These are phyloP conservation scores for Aquatica leii DNA, from an alignment of 2,888 invertebrate genomes.

Conservation along the genomic window DNA sequence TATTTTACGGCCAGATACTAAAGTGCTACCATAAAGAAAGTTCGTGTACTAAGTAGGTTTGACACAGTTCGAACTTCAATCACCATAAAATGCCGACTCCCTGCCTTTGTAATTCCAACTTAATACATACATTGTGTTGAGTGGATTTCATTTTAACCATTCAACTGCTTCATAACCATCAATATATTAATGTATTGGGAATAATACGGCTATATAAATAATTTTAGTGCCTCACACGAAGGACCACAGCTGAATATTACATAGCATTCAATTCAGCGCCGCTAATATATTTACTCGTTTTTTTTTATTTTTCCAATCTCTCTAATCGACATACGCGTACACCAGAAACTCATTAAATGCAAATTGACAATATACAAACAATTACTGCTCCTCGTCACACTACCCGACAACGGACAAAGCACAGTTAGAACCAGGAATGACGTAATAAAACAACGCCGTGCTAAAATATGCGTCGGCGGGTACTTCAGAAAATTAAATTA, in stretches of 20 bases:
- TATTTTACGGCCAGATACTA: conserved; percentile 57
- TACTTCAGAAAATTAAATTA: conserved; percentile 57
- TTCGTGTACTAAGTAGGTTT: conserved; percentile 57
- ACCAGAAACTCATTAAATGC: conserved; percentile 56
- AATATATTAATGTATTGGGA: conserved; percentile 25
- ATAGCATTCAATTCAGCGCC: too few relatives aligned
- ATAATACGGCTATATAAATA: conserved; percentile 30
- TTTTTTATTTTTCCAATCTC: background rate
- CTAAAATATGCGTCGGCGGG: conserved; percentile 53
- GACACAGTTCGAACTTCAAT: conserved; percentile 59
- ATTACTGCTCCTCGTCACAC: conserved; percentile 59
- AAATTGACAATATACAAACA: conserved; percentile 62
- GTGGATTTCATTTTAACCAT: conserved; percentile 24
- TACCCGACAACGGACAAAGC: conserved; percentile 59
- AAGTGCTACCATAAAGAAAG: conserved; percentile 56
- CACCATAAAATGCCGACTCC: conserved; percentile 57
- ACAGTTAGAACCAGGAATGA: conserved; percentile 60
- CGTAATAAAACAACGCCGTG: conserved; percentile 55
- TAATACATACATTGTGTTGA: conserved; percentile 48
- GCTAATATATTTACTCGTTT: too few relatives aligned
- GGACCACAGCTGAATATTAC: background rate
- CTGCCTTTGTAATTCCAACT: conserved; percentile 54
- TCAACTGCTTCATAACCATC: conserved; percentile 20
- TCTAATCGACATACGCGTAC: background rate
- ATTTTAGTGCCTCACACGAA: conserved; percentile 16